Evolutionary conservation across 2,797 vertebrate genomes (phyloP).

Genomic region (Diglossa cyanea): DNA sequence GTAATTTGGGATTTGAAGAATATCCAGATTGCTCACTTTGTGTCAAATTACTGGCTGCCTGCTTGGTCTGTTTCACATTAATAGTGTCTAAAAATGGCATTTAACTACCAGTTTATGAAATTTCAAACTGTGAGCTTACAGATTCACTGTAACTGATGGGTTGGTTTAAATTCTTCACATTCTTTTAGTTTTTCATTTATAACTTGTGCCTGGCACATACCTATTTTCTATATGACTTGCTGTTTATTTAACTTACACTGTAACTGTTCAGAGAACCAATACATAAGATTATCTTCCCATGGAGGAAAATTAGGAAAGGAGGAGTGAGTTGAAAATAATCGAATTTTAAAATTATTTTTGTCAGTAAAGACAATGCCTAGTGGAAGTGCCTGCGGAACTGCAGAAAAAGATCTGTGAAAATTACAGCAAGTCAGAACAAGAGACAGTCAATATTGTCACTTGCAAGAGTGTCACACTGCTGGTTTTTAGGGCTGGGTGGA

Average conservation of each 20-base stretch:
- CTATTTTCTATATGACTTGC: background rate
- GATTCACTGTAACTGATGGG: background rate
- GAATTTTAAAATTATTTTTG: background rate
- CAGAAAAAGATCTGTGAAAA: background rate
- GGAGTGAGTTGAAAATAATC: background rate
- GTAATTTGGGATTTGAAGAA: background rate
- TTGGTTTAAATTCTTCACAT: slow-evolving; percentile 27
- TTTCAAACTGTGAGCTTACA: background rate
- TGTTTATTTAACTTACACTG: background rate
- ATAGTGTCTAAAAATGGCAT: background rate
- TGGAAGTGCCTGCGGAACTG: background rate
- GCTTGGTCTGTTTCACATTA: background rate
- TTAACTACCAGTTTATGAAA: background rate
- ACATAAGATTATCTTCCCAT: background rate
- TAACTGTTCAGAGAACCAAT: background rate
- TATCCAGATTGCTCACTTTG: background rate
- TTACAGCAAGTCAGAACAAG: background rate
- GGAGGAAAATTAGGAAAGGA: background rate
- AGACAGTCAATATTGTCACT: background rate
- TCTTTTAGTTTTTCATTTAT: background rate
- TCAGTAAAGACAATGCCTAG: background rate
- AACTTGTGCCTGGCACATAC: background rate
- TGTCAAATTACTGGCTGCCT: background rate
- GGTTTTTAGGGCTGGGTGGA: background rate
- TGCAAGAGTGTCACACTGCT: background rate